Base-by-base conservation (phyloP, 2,888 invertebrate genomes). In the Frankliniella intonsa region DNA sequence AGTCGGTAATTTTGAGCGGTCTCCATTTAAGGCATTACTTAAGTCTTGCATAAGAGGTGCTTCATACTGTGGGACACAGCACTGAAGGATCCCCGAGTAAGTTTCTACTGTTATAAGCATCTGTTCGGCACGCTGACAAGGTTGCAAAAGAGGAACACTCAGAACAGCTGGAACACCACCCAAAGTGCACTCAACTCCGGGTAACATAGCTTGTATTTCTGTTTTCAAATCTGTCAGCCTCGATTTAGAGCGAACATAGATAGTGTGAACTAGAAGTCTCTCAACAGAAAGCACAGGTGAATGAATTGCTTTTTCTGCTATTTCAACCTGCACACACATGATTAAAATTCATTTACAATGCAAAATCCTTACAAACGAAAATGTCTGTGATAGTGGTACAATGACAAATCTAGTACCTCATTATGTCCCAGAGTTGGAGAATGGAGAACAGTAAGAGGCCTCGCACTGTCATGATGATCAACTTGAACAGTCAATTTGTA, bases 221-320 rank as follows among this genome's bases (percentile, higher is more conserved):
- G 94, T 92, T 87, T 94, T 94, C 55, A 97, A 91, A 86, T 97
- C 96, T 69, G 91, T 91, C 19, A 97, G 90, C 80, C 97, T 91
- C 84, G 95, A 94, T 82, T 95, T 92, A 0, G 97, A 96, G 85
- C 98, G 91, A 82, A 97, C 94, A 87, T 98, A 97, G 85, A 98
- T 97, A 0, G 98, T 98, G 87, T 97, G 97, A 10, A 98, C 97
- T 76, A 98, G 90, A 82, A 98, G 90, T 65, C 97, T 93, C 89
- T 98, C 98, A 93, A 98, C 95, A 9, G 97, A 97, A n/a, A 98
- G 90, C 86, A 95, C 93, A 88, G 97, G 97, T 49, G 96, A 95
- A 85, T 95, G 92, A 79, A 96, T 93, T 19, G 96, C 95, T 84
- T 93, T 89, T 86, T 94, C 93, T 0, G 93, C 92, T 82, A 93